Percentiles rank a stretch among this genome's conserved stretches.
These are phyloP conservation scores for Gymnobelideus leadbeateri DNA, from an alignment of 2,113 vertebrate species.

Conservation along the genomic window DNA sequence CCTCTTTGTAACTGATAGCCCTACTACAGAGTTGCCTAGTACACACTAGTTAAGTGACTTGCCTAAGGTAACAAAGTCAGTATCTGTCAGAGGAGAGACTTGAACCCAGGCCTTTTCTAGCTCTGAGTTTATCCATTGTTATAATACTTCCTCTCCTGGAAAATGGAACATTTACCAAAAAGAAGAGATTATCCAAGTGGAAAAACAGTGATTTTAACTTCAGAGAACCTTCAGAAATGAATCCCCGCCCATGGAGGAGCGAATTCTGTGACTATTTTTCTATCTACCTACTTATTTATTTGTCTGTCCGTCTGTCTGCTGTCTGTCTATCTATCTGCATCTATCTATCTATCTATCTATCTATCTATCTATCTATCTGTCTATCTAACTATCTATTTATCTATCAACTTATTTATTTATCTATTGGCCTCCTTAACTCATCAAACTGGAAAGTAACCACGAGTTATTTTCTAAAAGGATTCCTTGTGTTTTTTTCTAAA, in stretches of 20 bases:
- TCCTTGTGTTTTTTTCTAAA: not conserved
- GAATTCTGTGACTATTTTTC: not conserved
- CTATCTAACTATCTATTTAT: too few species aligned
- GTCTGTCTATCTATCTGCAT: too few species aligned
- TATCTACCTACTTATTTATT: too few species aligned
- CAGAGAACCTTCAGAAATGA: not conserved
- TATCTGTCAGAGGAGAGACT: not conserved
- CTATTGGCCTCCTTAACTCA: not conserved
- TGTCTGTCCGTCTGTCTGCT: too few species aligned
- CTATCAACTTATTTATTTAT: too few species aligned
- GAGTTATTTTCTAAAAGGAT: not conserved
- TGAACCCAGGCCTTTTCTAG: not conserved
- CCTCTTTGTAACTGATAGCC: too few species aligned
- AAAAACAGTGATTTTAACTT: not conserved
- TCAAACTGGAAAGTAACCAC: not conserved
- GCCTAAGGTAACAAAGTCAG: not conserved
- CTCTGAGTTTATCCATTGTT: not conserved
- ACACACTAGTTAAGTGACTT: not conserved
- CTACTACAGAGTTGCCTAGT: too few species aligned
- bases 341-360: too few species aligned
- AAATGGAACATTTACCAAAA: not conserved
- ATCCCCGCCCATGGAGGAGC: not conserved
- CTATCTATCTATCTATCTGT: too few species aligned
- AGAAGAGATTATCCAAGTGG: not conserved
- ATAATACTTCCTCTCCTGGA: not conserved